Percentiles rank a stretch among this genome's conserved stretches.
These are phyloP conservation scores for Didymodactylos carnosus DNA, from an alignment of 2,888 invertebrate genomes.

Conservation along the genomic window DNA sequence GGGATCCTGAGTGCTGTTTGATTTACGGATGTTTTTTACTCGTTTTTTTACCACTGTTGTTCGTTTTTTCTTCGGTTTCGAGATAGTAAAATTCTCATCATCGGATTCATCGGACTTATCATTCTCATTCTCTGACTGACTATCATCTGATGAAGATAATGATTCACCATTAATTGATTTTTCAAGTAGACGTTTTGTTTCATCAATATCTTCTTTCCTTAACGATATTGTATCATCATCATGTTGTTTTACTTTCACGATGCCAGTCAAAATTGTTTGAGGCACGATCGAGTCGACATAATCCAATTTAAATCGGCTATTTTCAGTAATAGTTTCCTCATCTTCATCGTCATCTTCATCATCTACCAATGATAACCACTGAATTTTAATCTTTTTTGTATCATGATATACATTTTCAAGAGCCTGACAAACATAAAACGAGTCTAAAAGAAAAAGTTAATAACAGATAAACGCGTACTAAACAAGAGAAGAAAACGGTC, in stretches of 20 bases:
- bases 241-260: background rate
- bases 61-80: too few relatives aligned
- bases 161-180: background rate
- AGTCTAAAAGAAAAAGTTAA: too few relatives aligned
- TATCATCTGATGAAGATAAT: background rate
- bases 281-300: conserved; percentile 49
- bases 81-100: background rate
- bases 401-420: conserved; percentile 71
- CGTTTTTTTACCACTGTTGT: background rate
- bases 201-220: background rate
- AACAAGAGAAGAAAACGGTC: too few relatives aligned
- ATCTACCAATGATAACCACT: conserved; percentile 53
- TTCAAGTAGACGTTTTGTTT: background rate
- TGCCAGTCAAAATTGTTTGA: conserved; percentile 57
- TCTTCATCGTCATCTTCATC: conserved; percentile 14
- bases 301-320: conserved; percentile 57
- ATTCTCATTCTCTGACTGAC: background rate
- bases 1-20: too few relatives aligned
- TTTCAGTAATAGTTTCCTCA: conserved; percentile 18
- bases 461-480: too few relatives aligned
- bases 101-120: background rate
- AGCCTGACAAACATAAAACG: conserved; percentile 53
- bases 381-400: conserved; percentile 55
- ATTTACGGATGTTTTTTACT: too few relatives aligned
- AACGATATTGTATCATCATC: background rate